phyloP scores from a whole-genome alignment of 2,113 vertebrate genomes.

The Osmerus mordax region DNA sequence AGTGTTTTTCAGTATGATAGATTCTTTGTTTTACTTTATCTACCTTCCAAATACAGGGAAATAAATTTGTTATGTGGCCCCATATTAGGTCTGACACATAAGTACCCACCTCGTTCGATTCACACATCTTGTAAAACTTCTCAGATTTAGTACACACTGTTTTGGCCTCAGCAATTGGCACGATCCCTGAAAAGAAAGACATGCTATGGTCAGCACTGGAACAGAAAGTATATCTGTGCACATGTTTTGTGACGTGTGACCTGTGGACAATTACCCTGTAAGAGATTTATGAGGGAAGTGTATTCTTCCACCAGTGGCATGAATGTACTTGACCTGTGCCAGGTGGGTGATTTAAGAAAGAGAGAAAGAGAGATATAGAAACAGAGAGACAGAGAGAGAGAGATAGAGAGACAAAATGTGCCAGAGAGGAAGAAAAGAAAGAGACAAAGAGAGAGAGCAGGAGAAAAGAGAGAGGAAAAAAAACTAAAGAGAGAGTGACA shows the following conservation, averaged over 20 bases:
- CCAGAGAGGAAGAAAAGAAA: not conserved
- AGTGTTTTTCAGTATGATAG: too few species aligned
- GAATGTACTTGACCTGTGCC: too few species aligned
- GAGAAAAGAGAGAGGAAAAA: not conserved
- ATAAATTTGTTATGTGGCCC: not conserved
- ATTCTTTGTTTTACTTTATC: not conserved
- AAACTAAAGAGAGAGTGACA: not conserved
- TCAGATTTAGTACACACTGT: slow-evolving; percentile 88
- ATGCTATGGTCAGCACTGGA: not conserved
- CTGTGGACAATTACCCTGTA: too few species aligned
- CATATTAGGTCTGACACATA: not conserved
- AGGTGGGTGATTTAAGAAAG: too few species aligned
- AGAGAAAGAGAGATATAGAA: not conserved
- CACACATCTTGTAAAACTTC: slow-evolving; percentile 93
- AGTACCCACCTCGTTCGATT: slow-evolving; percentile 86
- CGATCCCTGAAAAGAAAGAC: slow-evolving; percentile 79
- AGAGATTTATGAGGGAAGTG: too few species aligned
- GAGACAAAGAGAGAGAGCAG: not conserved
- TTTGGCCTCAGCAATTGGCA: slow-evolving; percentile 88
- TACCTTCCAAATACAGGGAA: not conserved
- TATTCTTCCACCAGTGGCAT: too few species aligned
- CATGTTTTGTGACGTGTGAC: too few species aligned
- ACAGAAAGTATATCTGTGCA: too few species aligned
- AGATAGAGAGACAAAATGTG: not conserved
- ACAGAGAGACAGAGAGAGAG: too few species aligned